Evolutionary conservation across 2,113 vertebrate species (phyloP).

Genomic region (Phrynocephalus versicolor): DNA sequence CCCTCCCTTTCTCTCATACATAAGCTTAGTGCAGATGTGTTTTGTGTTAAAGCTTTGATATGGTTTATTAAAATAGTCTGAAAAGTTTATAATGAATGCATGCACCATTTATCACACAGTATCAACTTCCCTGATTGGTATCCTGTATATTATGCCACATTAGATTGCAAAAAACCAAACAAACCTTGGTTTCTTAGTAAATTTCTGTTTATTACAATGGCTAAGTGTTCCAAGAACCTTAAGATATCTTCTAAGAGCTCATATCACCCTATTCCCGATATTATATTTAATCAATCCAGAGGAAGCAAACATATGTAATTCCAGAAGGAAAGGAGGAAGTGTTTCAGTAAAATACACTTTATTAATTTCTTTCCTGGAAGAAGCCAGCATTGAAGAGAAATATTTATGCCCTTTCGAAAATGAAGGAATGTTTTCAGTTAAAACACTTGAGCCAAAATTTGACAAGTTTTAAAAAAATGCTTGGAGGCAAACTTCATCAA

Average conservation of each 20-base stretch:
- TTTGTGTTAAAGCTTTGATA: constrained; percentile 55
- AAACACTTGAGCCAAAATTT: neutral
- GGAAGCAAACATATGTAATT: neutral
- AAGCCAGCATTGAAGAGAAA: neutral
- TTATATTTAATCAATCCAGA: too few relatives aligned
- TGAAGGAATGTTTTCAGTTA: neutral
- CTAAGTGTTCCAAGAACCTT: neutral
- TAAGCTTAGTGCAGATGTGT: constrained; percentile 57
- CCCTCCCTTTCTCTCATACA: too few relatives aligned
- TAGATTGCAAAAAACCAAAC: neutral
- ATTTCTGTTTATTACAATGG: neutral
- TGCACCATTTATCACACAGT: constrained; percentile 50
- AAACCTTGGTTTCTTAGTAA: constrained; percentile 17
- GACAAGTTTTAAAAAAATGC: neutral
- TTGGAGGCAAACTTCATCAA: neutral
- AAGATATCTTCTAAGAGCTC: neutral
- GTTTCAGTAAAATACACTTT: neutral
- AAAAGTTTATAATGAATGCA: constrained; percentile 61
- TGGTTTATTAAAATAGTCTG: constrained; percentile 55
- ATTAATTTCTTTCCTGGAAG: neutral
- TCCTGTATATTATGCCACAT: too few relatives aligned
- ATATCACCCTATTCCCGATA: too few relatives aligned
- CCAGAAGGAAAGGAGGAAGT: neutral
- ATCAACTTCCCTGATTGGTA: neutral
- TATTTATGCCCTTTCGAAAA: neutral